Base-by-base conservation (phyloP, 1,140 invertebrate species). In the Ceratosolen fusciceps region DNA sequence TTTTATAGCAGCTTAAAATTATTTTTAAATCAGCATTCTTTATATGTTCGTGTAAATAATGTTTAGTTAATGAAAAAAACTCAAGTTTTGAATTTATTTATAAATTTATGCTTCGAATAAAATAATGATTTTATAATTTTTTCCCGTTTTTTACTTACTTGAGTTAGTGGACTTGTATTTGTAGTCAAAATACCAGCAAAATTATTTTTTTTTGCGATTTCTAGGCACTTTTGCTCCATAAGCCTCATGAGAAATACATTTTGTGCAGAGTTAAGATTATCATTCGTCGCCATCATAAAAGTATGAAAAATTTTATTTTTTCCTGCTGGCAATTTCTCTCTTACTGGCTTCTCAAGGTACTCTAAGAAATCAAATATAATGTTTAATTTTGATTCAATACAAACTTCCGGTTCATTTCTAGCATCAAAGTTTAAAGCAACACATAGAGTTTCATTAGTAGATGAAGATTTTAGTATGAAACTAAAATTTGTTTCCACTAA, bases 251-350 rank as follows among this genome's bases (percentile, higher is more conserved):
- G 91, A 24, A 93, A 90, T 7, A 97, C 93, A 86, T 96, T 96
- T 83, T 96, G 94, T 71, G 92, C 92, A 0, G 94, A 83, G 76
- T 88, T 92, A 37, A 96, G 85, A 1, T 91, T 87, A 31, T 91
- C 88, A 76, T 92, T 91, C 0, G 95, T 96, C 4, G 93, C 94
- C 95, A 96, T 96, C 95, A 97, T 96, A 83, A 95, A 96, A n/a
- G 93, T 94, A 84, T 96, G 95, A 0, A 96, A 90, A 60, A 96
- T 92, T 85, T 94, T 91, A 19, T 95, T 94, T 86, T 92, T 91
- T 16, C 93, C 93, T 80, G 91, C 88, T 0, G 94, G 94, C 24
- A 96, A 84, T 81, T 88, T 89, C 54, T 93, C 92, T 76, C 93
- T 92, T 52, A 96, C 92, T 2, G 95, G 93, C 21, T 91, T 92